Evolutionary conservation across 2,888 invertebrate genomes (phyloP).

Genomic region (Galeruca laticollis): DNA sequence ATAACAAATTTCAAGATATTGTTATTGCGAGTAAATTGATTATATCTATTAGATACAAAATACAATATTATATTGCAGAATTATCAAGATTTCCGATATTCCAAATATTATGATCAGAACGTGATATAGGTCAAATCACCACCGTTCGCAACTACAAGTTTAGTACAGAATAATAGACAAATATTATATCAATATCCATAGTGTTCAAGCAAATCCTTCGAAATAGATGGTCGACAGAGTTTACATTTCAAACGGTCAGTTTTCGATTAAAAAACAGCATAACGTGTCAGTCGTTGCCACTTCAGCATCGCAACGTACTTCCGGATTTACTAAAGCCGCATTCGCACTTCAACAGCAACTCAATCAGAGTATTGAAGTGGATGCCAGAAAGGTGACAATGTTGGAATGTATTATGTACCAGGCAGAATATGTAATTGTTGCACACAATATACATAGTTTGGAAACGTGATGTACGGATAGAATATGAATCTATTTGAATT

Average conservation of each 20-base stretch:
- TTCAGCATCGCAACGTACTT: conserved; percentile 9
- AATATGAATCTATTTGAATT: not conserved
- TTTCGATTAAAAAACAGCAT: not conserved
- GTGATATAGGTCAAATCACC: too few species aligned
- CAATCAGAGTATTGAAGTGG: conserved; percentile 29
- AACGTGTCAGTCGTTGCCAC: not conserved
- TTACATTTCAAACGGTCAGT: not conserved
- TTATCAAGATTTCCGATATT: too few species aligned
- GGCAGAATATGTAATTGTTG: conserved; percentile 6
- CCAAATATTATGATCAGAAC: too few species aligned
- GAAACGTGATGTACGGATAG: not conserved
- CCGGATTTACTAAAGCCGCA: conserved; percentile 15
- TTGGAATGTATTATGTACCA: conserved; percentile 15
- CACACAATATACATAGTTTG: not conserved
- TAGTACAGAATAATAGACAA: too few species aligned
- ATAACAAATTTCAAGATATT: too few species aligned
- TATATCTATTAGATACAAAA: too few species aligned
- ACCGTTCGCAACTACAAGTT: too few species aligned
- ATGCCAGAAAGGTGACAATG: conserved; percentile 16
- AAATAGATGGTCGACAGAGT: not conserved
- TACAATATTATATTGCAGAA: too few species aligned
- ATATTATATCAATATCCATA: too few species aligned
- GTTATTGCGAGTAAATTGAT: too few species aligned
- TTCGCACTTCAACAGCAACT: conserved; percentile 23
- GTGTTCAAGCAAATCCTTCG: too few species aligned